Evolutionary conservation across 2,113 vertebrate genomes (phyloP).

Genomic region (Lichenostomus cassidix): DNA sequence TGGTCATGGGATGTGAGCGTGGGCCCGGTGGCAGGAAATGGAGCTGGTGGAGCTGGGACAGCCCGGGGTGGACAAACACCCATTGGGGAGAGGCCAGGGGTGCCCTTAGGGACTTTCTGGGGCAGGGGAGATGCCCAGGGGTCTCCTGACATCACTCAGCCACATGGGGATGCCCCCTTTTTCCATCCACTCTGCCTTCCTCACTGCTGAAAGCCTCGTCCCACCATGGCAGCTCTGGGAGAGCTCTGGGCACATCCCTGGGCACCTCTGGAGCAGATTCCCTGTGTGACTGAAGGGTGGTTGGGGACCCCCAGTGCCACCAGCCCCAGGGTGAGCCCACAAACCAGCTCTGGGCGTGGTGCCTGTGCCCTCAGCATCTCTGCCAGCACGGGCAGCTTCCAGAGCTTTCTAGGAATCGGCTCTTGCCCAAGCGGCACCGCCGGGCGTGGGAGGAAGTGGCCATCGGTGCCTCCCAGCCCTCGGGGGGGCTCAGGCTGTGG

Average conservation of each 20-base stretch:
- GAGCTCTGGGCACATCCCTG: accelerated
- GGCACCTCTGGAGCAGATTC: background rate
- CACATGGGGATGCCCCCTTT: accelerated
- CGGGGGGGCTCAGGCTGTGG: accelerated
- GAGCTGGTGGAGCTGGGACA: background rate
- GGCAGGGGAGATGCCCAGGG: background rate
- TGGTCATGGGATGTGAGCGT: background rate
- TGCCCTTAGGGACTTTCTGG: background rate
- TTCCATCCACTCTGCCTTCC: accelerated
- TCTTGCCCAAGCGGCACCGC: background rate
- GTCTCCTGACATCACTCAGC: background rate
- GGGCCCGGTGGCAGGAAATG: background rate
- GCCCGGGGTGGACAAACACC: background rate
- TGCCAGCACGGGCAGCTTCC: accelerated
- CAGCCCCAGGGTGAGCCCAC: background rate
- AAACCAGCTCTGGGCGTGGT: background rate
- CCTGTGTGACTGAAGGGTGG: accelerated
- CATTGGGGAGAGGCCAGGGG: accelerated
- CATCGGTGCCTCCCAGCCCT: accelerated
- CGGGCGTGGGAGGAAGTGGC: background rate
- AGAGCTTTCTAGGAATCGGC: slow-evolving; percentile 43
- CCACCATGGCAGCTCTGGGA: accelerated
- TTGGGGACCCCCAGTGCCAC: accelerated
- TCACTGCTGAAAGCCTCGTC: background rate
- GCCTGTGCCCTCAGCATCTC: accelerated